Base-by-base conservation (phyloP, 1,140 invertebrate species). In the Gryllus bimaculatus region DNA sequence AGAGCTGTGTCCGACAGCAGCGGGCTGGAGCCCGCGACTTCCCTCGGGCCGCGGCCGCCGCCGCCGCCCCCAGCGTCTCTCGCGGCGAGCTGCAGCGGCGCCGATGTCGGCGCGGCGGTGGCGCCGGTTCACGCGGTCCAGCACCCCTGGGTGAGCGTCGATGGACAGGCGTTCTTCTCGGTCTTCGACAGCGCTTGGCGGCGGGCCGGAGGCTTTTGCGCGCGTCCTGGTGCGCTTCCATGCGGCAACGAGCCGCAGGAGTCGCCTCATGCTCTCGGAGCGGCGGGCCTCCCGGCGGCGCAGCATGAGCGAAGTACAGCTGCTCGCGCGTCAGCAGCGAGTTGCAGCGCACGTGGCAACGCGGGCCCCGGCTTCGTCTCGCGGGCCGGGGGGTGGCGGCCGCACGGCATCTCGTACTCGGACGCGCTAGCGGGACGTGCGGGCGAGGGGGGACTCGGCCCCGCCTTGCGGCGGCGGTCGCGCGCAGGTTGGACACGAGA, bases 161-260 rank as follows among this genome's bases (percentile, higher is more conserved):
- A 93, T 87, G 0, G 92, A 94, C 74, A 94, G 85, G 80, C 89
- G 88, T 90, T 91, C 82, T 94, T 94, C 81, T 94, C 93, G 26
- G 87, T 87, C 86, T 95, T 93, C 77, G 88, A 88, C 74, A 91
- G 84, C 73, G 84, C 85, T 87, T 87, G 47, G 79, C 66, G 66
- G 13, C 13, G 75, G 39, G 15, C 75, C n/a, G 8, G 8, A 47
- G 6, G 13, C 0, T 1, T 47, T 76, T 0, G 39, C 4, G 13
- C 8, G 39, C n/a, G 8, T 54, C 48, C 47, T 47, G 13, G 21
- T 8, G 47, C 18, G 48, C 76, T 82, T 81, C 83, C 86, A 87
- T 86, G 83, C 83, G 86, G 84, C 47, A 90, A 86, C 10, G 88
- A 87, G 66, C 87, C 86, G 75, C 90, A 89, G 0, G 89, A 89